Base-by-base conservation (phyloP, 2,797 vertebrate species). In the Mastacembelus armatus region DNA sequence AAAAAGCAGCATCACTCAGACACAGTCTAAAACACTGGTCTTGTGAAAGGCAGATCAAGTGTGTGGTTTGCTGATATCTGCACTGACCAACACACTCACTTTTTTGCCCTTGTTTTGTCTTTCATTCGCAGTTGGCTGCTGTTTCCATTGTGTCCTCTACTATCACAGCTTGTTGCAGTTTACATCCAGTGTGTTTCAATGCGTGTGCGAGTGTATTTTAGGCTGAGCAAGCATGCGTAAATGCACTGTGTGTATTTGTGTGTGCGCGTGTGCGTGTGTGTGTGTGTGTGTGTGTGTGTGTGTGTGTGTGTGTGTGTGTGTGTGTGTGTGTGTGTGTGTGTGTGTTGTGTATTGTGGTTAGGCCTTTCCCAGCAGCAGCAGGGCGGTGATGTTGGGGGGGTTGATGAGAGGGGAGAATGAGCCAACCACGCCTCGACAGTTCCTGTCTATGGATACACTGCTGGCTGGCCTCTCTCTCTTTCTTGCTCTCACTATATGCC, bases 341-440 rank as follows among this genome's bases (percentile, higher is more conserved):
- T 65, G 44, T 63, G 38, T 55, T 73, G 81, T 77, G 72, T n/a
- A n/a, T 83, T 80, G 85, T 81, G 89, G 84, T 89, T 62, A 81
- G 83, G 78, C 84, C 74, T 89, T 90, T 91, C 88, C 88, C 89
- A 91, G 85, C 86, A 92, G 88, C 85, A 88, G 85, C 65, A 84
- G 77, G 87, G 87, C 58, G 81, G 88, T 80, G 86, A 80, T 88
- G 86, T 84, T 56, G 63, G 73, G 66, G 80, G 78, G 81, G 78
- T 87, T 90, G 90, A 89, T 89, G 89, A 89, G 84, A 81, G 84
- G 80, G 86, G 84, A 85, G 83, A 85, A 75, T 18, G 83, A 87
- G 87, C 84, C 83, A 88, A 89, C 89, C 91, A 91, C 90, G 85
- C 90, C 90, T 89, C 60, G 44, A 74, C 77, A 72, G 89, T 91